phyloP scores from a whole-genome alignment of 2,113 vertebrate species.

The Orthochromis malagaraziensis region DNA sequence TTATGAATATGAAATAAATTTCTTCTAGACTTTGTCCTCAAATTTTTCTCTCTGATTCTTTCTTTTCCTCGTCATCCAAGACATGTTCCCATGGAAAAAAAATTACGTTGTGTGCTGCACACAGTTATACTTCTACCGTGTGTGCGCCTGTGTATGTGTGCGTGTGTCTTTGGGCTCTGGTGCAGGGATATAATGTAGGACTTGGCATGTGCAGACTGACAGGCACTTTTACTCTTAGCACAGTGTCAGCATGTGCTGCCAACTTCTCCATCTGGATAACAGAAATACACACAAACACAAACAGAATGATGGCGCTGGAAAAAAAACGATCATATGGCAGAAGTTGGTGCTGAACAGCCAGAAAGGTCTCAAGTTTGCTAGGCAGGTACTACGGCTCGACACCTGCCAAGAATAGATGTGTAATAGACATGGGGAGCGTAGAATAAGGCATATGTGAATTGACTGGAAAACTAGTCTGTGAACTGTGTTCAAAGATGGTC shows the following conservation, averaged over 20 bases:
- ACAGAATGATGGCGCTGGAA: neutral
- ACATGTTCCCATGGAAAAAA: neutral
- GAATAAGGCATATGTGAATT: neutral
- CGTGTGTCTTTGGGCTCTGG: neutral
- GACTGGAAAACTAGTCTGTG: neutral
- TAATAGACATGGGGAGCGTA: neutral
- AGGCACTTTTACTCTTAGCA: neutral
- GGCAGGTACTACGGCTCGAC: neutral
- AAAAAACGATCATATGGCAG: neutral
- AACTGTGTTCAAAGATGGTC: neutral
- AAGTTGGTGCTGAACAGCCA: neutral
- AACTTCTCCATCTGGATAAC: conserved; percentile 24
- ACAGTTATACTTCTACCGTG: neutral
- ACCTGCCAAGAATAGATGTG: neutral
- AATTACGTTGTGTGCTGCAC: neutral
- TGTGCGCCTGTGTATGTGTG: neutral
- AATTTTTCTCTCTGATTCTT: neutral
- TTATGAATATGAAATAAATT: neutral
- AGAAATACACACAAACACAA: neutral
- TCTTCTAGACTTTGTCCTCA: neutral
- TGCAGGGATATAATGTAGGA: neutral
- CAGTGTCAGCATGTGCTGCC: neutral
- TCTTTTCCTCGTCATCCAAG: neutral
- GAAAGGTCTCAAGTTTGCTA: neutral
- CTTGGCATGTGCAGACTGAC: neutral